Evolutionary conservation across 1,140 invertebrate species (phyloP), one percentile per base, ranked within the genome.

Genomic region (Drosophila prosaltans): DNA sequence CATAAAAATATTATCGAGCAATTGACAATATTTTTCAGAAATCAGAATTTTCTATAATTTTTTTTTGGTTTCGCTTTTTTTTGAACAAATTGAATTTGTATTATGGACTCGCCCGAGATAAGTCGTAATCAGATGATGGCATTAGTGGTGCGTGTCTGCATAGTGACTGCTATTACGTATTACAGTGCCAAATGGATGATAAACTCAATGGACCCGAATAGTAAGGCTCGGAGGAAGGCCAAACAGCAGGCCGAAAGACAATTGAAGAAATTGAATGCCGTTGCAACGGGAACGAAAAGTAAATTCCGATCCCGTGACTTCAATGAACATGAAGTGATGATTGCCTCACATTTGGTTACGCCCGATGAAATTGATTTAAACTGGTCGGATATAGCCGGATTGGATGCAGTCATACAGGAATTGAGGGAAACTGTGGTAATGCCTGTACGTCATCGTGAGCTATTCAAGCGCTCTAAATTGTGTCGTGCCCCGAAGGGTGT

Each of bases 401-500:
- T 99, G 39, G 96, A 98, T 79, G 92, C 94, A 45, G 93, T 98
- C 4, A 97, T 98, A 71, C 95, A 97, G 81, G 97, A 99, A 92
- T 93, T 99, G 1, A 94, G 96, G 63, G 97, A 98, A 93, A 98
- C 97, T 9, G 97, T 99, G 0, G 98, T 99, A 70, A 93, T 98
- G 69, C 98, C 97, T 21, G 95, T 99, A 90, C 95, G 97, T 91
- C 95, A 95, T 79, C 95, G 96, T 57, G 96, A 98, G 69, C 92
- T 98, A 4, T 98, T 98, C 81, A 93, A 94, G 48, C 95, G 96
- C 79, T 98, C 97, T 0, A 93, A 95, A 64, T 93, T 99, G 9
- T 97, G 97, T 10, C 96, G 97, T 92, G 96, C 98, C 8, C 98
- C 98, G 0, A 99, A 99, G 94, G 98, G 94, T 65, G 96, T 99